Percentiles rank a stretch among this genome's conserved stretches.
Conservation (phyloP, 2,797 vertebrate genomes). For the Agapornis canus region DNA sequence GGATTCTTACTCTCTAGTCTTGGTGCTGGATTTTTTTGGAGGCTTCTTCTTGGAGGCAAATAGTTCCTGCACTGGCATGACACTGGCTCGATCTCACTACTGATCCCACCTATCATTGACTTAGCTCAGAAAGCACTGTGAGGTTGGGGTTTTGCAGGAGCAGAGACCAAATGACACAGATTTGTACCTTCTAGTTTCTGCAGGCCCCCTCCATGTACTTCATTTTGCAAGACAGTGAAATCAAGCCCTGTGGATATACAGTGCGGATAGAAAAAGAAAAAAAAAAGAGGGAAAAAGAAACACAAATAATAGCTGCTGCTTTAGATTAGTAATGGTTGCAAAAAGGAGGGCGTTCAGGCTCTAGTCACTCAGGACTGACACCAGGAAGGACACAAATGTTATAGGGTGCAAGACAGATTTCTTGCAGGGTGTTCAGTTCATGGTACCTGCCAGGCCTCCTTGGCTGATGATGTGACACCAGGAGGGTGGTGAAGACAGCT, state of each 20-base stretch:
- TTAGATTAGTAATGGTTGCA: not conserved
- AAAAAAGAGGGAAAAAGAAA: not conserved
- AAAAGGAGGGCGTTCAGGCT: not conserved
- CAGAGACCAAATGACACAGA: not conserved
- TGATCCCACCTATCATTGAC: accelerated
- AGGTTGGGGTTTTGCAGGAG: not conserved
- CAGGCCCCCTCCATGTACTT: accelerated
- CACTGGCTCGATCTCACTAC: not conserved
- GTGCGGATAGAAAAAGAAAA: not conserved
- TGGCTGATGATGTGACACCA: not conserved
- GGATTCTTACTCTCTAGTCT: not conserved
- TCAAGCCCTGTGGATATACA: not conserved
- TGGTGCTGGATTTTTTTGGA: not conserved
- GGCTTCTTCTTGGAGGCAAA: not conserved
- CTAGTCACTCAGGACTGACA: not conserved
- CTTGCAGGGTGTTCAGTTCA: accelerated
- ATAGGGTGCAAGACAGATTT: accelerated
- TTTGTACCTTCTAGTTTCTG: not conserved
- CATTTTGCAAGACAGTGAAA: not conserved
- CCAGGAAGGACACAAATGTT: accelerated
- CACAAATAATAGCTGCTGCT: not conserved
- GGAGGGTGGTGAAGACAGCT: accelerated
- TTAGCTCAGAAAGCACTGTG: accelerated
- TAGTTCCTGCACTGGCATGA: not conserved
- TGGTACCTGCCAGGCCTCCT: not conserved